These are phyloP conservation scores for Melanotaenia nigrans DNA, from an alignment of 2,797 vertebrate genomes.

Conservation along the genomic window DNA sequence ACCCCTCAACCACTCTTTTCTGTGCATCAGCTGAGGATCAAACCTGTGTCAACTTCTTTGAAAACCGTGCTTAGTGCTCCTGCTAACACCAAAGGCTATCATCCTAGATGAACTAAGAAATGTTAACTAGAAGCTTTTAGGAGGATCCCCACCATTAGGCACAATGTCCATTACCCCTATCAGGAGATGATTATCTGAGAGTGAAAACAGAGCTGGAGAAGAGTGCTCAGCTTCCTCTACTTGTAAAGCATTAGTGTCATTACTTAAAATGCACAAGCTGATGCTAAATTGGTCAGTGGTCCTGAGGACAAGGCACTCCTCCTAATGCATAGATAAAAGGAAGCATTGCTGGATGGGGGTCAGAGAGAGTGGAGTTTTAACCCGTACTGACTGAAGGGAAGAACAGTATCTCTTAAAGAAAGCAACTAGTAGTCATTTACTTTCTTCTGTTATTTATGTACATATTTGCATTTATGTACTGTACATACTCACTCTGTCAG, in stretches of 20 bases:
- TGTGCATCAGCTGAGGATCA: not conserved
- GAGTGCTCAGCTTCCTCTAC: constrained; percentile 32
- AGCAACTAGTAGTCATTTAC: not conserved
- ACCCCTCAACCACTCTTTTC: too few species aligned
- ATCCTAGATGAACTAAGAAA: not conserved
- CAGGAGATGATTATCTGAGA: constrained; percentile 28
- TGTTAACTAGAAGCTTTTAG: constrained; percentile 24
- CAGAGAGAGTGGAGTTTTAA: not conserved
- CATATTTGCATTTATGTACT: too few species aligned
- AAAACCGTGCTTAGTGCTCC: not conserved
- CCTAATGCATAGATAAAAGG: constrained; percentile 51
- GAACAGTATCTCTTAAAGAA: not conserved
- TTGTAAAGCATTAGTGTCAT: constrained; percentile 45
- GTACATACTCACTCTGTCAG: too few species aligned
- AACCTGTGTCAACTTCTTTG: not conserved
- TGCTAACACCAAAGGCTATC: not conserved
- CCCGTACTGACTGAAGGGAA: not conserved
- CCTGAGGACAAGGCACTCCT: constrained; percentile 30
- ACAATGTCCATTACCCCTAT: constrained; percentile 31
- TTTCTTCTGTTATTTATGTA: too few species aligned
- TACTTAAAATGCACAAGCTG: constrained; percentile 38
- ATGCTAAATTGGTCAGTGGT: constrained; percentile 44
- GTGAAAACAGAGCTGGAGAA: constrained; percentile 20
- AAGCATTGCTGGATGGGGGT: constrained; percentile 34
- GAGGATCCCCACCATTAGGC: constrained; percentile 20